Percentiles rank a stretch among this genome's conserved stretches.
These are phyloP conservation scores for Gymnoscopelus braueri DNA, from an alignment of 2,797 vertebrate species.

Conservation along the genomic window DNA sequence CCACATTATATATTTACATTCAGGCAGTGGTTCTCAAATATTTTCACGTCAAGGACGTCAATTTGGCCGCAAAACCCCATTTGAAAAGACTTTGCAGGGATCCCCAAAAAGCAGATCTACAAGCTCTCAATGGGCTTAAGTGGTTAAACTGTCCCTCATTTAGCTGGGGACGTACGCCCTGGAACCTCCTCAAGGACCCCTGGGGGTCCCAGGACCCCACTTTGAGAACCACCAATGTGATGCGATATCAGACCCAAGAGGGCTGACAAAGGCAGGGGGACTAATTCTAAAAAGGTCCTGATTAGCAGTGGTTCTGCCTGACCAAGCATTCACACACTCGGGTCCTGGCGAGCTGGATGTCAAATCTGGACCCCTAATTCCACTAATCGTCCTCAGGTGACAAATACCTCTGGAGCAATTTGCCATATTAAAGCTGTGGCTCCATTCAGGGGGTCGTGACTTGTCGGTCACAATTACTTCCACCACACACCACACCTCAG, in stretches of 20 bases:
- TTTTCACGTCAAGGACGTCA: too few species aligned
- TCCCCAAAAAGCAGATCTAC: too few species aligned
- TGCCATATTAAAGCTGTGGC: constrained; percentile 61
- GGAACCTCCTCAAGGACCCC: too few species aligned
- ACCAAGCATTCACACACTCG: constrained; percentile 48
- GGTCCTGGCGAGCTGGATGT: constrained; percentile 46
- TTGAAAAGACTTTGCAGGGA: too few species aligned
- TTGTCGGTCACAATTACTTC: constrained; percentile 58
- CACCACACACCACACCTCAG: constrained; percentile 58
- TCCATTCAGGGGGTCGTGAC: constrained; percentile 47
- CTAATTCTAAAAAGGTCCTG: too few species aligned
- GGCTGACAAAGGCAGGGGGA: neutral
- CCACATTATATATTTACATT: too few species aligned
- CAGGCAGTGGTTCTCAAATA: too few species aligned
- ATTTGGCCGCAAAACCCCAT: too few species aligned
- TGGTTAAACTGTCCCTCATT: too few species aligned
- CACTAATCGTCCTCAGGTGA: constrained; percentile 72
- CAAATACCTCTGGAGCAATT: constrained; percentile 71
- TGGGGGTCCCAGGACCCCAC: too few species aligned
- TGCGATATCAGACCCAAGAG: constrained; percentile 14
- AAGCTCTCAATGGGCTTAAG: too few species aligned
- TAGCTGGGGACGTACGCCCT: too few species aligned
- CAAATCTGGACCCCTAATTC: constrained; percentile 57
- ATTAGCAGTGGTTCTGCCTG: constrained; percentile 46
- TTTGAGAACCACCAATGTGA: constrained; percentile 10